phyloP scores from a whole-genome alignment of 1,140 invertebrate genomes.

The Belonocnema kinseyi region DNA sequence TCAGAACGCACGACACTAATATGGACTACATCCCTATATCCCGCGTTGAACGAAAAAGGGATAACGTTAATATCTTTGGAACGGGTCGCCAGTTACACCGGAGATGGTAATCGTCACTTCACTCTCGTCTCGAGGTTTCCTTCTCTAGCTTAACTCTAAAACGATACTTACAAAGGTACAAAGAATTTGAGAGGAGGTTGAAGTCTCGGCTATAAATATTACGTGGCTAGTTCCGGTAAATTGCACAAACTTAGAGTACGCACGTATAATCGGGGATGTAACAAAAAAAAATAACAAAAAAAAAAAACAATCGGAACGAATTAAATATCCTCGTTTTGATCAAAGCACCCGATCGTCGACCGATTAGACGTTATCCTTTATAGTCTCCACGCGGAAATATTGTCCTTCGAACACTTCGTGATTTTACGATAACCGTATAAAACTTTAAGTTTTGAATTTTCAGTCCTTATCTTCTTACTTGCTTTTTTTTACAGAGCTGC shows the following conservation, averaged over 20 bases:
- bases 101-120: not conserved
- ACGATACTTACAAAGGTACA: slow-evolving; percentile 28
- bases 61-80: slow-evolving; percentile 6
- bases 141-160: slow-evolving; percentile 1
- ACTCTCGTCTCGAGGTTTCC: not conserved
- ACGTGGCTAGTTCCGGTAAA: slow-evolving; percentile 22
- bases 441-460: not conserved
- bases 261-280: not conserved
- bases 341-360: not conserved
- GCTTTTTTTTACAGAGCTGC: slow-evolving; percentile 2
- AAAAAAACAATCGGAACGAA: not conserved
- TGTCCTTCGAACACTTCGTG: slow-evolving; percentile 3
- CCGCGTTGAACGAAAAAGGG: not conserved
- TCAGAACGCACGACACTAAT: slow-evolving; percentile 7
- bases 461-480: not conserved
- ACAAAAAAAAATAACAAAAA: slow-evolving; percentile 1
- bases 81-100: not conserved
- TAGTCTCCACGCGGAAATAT: not conserved
- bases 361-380: not conserved
- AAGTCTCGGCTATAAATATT: slow-evolving; percentile 15
- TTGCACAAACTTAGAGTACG: slow-evolving; percentile 22
- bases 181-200: not conserved
- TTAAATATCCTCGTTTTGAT: slow-evolving; percentile 12
- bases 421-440: not conserved
- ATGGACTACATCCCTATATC: not conserved